phyloP scores from a whole-genome alignment of 2,797 vertebrate species.

The Argyrosomus regius region DNA sequence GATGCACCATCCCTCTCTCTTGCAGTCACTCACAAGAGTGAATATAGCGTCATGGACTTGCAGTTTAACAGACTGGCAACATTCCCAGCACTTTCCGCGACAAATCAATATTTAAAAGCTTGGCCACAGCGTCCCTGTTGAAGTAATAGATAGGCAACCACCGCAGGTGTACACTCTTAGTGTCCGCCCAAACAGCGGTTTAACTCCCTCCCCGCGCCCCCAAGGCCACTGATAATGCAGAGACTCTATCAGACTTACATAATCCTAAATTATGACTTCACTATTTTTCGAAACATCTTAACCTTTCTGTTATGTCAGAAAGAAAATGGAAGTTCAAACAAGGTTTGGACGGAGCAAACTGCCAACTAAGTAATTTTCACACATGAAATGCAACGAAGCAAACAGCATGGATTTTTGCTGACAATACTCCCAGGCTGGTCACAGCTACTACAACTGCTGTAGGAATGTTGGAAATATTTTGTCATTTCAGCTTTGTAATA shows the following conservation, averaged over 20 bases:
- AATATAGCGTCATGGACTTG: conserved; percentile 44
- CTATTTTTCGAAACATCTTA: conserved; percentile 7
- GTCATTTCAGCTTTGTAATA: conserved; percentile 43
- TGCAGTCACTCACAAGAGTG: conserved; percentile 35
- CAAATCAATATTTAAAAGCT: conserved; percentile 82
- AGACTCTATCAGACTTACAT: conserved; percentile 5
- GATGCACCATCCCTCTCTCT: conserved; percentile 27
- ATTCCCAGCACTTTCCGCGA: conserved; percentile 61
- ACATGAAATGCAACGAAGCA: conserved; percentile 43
- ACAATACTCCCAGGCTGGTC: conserved; percentile 12
- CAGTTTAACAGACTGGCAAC: conserved; percentile 73
- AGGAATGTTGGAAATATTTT: conserved; percentile 24
- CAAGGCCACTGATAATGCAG: conserved; percentile 23
- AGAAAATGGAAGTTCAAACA: conserved; percentile 20
- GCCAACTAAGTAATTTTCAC: conserved; percentile 45
- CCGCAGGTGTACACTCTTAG: conserved; percentile 53
- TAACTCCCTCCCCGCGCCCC: conserved; percentile 30
- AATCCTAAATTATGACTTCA: conserved; percentile 2
- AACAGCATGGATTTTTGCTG: conserved; percentile 40
- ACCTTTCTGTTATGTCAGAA: neutral
- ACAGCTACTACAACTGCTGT: conserved; percentile 25
- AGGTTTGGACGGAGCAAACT: conserved; percentile 19
- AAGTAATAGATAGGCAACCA: conserved; percentile 72
- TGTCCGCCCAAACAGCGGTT: conserved; percentile 54
- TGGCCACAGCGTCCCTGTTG: conserved; percentile 64